Percentiles rank a stretch among this genome's conserved stretches.
Conservation (phyloP, 2,797 vertebrate species). For the Telmatherina bonti region DNA sequence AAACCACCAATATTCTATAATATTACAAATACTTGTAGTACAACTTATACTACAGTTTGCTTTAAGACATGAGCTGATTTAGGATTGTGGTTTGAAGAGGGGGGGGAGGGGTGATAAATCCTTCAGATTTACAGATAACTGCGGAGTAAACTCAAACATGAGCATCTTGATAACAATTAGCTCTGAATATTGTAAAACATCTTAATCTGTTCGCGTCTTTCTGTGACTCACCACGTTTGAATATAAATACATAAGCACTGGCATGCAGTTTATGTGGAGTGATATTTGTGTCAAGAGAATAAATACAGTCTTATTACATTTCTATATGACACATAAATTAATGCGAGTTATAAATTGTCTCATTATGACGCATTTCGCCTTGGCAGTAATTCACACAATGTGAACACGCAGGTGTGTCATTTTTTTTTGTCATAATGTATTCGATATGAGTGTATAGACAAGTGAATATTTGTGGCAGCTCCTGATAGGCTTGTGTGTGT, state of each 20-base stretch:
- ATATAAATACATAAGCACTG: no score
- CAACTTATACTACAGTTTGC: not conserved
- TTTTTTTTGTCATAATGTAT: not conserved
- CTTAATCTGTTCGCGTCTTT: no score
- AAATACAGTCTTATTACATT: no score
- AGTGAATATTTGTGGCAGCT: not conserved
- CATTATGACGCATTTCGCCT: not conserved
- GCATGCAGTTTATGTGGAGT: no score
- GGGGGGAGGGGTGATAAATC: not conserved
- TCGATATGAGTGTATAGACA: not conserved
- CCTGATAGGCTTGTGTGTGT: conserved; percentile 15
- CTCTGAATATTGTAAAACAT: no score
- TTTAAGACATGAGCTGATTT: not conserved
- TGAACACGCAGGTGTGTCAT: not conserved
- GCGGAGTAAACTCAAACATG: no score
- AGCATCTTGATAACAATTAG: not conserved
- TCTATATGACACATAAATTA: conserved; percentile 37
- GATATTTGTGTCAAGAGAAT: no score
- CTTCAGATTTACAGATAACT: not conserved
- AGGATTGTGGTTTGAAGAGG: not conserved
- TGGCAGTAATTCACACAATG: not conserved
- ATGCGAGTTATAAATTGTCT: conserved; percentile 23
- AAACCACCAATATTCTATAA: not conserved
- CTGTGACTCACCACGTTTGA: no score
- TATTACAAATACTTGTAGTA: no score